Base-by-base conservation (phyloP, 2,113 vertebrate genomes). In the Chloropsis hardwickii region DNA sequence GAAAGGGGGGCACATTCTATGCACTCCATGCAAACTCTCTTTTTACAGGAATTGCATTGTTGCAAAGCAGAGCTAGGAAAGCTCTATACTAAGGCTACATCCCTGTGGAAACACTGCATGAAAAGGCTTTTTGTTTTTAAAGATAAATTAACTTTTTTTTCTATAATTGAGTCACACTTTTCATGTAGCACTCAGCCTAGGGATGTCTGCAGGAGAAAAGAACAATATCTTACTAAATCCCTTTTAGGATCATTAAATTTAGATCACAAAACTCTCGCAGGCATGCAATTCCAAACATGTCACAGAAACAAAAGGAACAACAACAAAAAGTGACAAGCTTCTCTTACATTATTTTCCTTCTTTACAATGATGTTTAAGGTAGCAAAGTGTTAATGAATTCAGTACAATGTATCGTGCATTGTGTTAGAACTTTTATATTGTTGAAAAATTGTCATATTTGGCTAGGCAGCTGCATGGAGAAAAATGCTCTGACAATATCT, bases 361-460 rank as follows among this genome's bases (percentile, higher is more conserved):
- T 91, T 93, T 95, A 95, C 94, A 97, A 97, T 81, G 96, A 90
- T 97, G 93, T 97, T 97, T 96, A 98, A 97, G 97, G 97, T 98
- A 98, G 94, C 91, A 97, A 97, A 97, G 96, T 95, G 97, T 97
- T 98, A 98, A 98, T 97, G 97, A 97, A 98, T 98, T 98, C 95
- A 92, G 92, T 92, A 96, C 92, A 92, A 86, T 86, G 87, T 95
- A 89, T 81, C 83, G 57, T 94, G 92, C 91, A 97, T 98, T 98
- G 97, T 97, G 95, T 97, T 92, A 96, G 94, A 95, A 97, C 83
- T 97, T 98, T 95, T 94, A 97, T 93, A 96, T 97, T 97, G 97
- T 98, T 97, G 96, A 98, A 97, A 98, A 98, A 97, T 97, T 98
- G 97, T 98, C 98, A 97, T 98, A 98, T 97, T 98, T 97, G 97